These are phyloP conservation scores for Gambusia affinis DNA, from an alignment of 2,113 vertebrate genomes.

Conservation along the genomic window DNA sequence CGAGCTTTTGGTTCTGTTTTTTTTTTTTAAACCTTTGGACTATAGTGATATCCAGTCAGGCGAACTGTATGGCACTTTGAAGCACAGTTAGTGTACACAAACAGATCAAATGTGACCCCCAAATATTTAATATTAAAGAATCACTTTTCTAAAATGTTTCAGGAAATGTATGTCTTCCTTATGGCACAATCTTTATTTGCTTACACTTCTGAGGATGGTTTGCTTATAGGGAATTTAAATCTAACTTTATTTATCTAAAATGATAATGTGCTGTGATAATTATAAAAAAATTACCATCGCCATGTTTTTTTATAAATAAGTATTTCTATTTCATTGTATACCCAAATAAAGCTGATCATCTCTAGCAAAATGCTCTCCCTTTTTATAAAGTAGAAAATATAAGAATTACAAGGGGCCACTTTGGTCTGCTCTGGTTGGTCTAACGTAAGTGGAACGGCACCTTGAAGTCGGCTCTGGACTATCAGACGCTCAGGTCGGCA, in stretches of 20 bases:
- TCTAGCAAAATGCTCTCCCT: constrained; percentile 37
- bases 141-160: too few species aligned
- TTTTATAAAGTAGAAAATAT: constrained; percentile 33
- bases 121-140: constrained; percentile 1
- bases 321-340: not conserved
- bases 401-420: constrained; percentile 50
- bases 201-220: not conserved
- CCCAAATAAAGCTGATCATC: constrained; percentile 15
- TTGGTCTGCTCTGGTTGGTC: constrained; percentile 66
- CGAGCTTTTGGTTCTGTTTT: constrained; percentile 50
- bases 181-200: constrained; percentile 17
- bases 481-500: constrained; percentile 88
- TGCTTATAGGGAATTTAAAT: not conserved
- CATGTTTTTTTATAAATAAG: not conserved
- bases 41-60: constrained; percentile 48
- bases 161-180: constrained; percentile 2
- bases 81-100: constrained; percentile 59
- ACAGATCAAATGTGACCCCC: constrained; percentile 52
- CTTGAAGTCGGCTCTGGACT: constrained; percentile 37
- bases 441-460: constrained; percentile 46
- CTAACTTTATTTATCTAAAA: constrained; percentile 25
- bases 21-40: constrained; percentile 50
- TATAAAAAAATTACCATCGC: constrained; percentile 2
- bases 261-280: constrained; percentile 21
- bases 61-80: constrained; percentile 70